Evolutionary conservation across 2,888 invertebrate genomes (phyloP).

Genomic region (Nephrotoma appendiculata): DNA sequence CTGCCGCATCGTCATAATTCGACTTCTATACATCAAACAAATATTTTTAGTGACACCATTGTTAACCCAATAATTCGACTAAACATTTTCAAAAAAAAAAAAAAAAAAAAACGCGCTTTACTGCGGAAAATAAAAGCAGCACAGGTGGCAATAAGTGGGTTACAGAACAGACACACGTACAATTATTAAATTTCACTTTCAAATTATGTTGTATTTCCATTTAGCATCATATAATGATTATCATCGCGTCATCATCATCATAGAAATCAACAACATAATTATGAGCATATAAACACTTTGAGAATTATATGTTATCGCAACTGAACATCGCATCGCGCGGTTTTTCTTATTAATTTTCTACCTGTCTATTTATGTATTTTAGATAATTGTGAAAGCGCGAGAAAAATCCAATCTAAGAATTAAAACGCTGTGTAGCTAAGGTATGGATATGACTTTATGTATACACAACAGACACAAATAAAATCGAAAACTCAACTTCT

Average conservation of each 20-base stretch:
- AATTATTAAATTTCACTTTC: not conserved
- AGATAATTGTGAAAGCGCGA: not conserved
- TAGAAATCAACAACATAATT: not conserved
- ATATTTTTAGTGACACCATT: not conserved
- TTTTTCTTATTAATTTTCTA: not conserved
- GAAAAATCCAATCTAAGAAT: not conserved
- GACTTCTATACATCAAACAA: too few species aligned
- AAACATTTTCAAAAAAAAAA: not conserved
- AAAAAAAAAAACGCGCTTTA: too few species aligned
- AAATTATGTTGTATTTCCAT: not conserved
- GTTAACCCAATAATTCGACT: not conserved
- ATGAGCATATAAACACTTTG: not conserved
- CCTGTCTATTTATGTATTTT: not conserved
- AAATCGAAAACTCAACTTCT: not conserved
- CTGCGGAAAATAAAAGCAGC: not conserved
- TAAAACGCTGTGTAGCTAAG: not conserved
- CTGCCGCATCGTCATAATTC: too few species aligned
- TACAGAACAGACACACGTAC: not conserved
- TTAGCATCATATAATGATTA: not conserved
- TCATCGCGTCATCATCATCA: not conserved
- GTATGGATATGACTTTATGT: too few species aligned
- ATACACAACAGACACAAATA: not conserved
- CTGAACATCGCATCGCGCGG: not conserved
- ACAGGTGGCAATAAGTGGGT: not conserved
- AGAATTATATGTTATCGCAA: not conserved